A percentile compares a stretch with the other conserved stretches of the same genome.
Evolutionary conservation across 2,797 vertebrate species (phyloP).

Genomic region (Rhynchotus rufescens): DNA sequence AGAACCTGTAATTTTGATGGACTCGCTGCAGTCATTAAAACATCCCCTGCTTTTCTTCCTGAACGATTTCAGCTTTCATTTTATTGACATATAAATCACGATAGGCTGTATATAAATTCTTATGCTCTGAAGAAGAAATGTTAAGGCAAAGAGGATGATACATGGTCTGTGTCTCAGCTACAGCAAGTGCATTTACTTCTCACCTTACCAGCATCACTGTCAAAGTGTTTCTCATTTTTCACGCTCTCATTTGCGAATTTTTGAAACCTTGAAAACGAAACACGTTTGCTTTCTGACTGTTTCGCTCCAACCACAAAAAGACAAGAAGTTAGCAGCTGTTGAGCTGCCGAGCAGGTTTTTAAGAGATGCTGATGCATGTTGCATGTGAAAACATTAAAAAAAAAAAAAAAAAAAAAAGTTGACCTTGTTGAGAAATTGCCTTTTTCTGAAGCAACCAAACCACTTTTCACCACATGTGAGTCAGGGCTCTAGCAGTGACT

Average conservation of each 20-base stretch:
- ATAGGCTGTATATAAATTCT: not conserved
- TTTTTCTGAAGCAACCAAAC: not conserved
- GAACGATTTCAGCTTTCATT: not conserved
- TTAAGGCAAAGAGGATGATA: not conserved
- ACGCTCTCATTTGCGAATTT: not conserved
- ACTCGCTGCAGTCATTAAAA: not conserved
- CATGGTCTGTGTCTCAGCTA: not conserved
- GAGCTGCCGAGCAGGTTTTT: not conserved
- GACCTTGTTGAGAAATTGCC: not conserved
- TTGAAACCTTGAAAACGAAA: not conserved
- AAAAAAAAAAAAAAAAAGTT: not conserved
- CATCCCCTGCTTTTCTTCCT: not conserved
- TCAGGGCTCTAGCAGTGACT: rapidly evolving
- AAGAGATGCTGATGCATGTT: not conserved
- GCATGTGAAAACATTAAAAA: not conserved
- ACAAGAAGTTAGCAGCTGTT: not conserved
- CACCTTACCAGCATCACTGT: not conserved
- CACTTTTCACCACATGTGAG: not conserved
- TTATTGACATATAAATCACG: not conserved
- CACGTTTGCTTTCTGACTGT: not conserved
- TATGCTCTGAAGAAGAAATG: not conserved
- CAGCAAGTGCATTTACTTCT: not conserved
- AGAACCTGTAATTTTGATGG: not conserved
- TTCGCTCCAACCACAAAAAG: not conserved
- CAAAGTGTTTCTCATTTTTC: not conserved